phyloP scores from a whole-genome alignment of 2,888 invertebrate genomes.

The Buathra laborator region DNA sequence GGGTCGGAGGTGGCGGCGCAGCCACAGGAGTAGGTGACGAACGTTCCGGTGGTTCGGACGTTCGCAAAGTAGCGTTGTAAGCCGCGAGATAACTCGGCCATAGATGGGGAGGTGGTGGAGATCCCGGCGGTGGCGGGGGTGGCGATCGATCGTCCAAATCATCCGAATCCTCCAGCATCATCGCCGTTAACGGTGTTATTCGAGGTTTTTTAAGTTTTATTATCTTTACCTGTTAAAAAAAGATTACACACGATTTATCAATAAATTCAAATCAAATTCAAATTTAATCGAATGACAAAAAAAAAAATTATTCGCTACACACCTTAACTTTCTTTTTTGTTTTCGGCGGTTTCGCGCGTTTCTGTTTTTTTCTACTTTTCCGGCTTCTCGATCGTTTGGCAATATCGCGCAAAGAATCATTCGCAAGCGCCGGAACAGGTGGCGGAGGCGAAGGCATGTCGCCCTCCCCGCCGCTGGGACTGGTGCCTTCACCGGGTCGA shows the following conservation, averaged over 20 bases:
- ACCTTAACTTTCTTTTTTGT: conserved; percentile 87
- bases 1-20: conserved; percentile 82
- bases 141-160: conserved; percentile 87
- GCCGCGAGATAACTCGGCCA: conserved; percentile 85
- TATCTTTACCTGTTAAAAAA: conserved; percentile 84
- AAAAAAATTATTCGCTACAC: neutral
- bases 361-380: conserved; percentile 86
- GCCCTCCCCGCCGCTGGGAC: conserved; percentile 87
- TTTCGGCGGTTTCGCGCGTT: conserved; percentile 86
- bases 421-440: conserved; percentile 77
- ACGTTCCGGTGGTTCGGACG: conserved; percentile 58
- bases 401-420: conserved; percentile 75
- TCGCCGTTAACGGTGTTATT: conserved; percentile 80
- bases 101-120: conserved; percentile 87
- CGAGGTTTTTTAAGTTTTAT: conserved; percentile 84
- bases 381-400: conserved; percentile 78
- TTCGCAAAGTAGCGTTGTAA: conserved; percentile 75
- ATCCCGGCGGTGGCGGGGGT: conserved; percentile 88
- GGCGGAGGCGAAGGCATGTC: conserved; percentile 89
- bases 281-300: neutral
- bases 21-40: conserved; percentile 39
- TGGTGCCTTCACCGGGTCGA: conserved; percentile 87
- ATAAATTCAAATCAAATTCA: too few relatives aligned
- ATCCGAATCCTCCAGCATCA: conserved; percentile 85
- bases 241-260: conserved; percentile 14